Percentiles rank a stretch among this genome's conserved stretches.
Evolutionary conservation across 2,888 invertebrate genomes (phyloP).

Genomic region (Melanophora roralis): DNA sequence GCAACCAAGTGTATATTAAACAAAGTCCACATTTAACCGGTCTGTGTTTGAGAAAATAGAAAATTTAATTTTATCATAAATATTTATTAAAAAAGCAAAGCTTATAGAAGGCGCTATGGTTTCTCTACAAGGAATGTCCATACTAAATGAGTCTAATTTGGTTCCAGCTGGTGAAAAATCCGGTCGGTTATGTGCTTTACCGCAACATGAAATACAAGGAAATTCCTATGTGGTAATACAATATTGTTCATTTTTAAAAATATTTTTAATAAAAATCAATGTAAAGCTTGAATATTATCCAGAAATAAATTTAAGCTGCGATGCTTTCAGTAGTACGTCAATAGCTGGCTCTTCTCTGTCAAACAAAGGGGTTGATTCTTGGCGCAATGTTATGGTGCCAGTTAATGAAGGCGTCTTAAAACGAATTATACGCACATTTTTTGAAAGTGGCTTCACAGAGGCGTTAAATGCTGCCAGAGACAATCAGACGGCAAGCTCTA

Average conservation of each 20-base stretch:
- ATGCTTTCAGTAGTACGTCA: slow-evolving; percentile 80
- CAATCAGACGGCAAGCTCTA: slow-evolving; percentile 70
- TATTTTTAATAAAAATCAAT: slow-evolving; percentile 4
- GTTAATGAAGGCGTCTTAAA: slow-evolving; percentile 86
- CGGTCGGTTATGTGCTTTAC: slow-evolving; percentile 79
- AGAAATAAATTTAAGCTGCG: slow-evolving; percentile 82
- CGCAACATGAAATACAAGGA: slow-evolving; percentile 77
- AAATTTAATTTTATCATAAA: too few species aligned
- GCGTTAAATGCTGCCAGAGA: slow-evolving; percentile 82
- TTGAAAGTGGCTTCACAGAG: slow-evolving; percentile 85
- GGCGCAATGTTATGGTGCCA: slow-evolving; percentile 79
- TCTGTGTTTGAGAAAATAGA: not conserved
- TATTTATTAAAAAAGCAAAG: not conserved
- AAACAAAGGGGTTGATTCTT: slow-evolving; percentile 72
- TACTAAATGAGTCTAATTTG: slow-evolving; percentile 78
- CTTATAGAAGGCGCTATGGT: too few species aligned
- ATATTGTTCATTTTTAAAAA: not conserved
- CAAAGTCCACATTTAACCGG: not conserved
- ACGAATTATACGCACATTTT: slow-evolving; percentile 85
- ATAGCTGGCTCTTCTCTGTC: slow-evolving; percentile 68
- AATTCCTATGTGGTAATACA: slow-evolving; percentile 76
- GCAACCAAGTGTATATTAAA: not conserved
- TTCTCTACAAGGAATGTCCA: slow-evolving; percentile 79
- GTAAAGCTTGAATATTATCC: slow-evolving; percentile 82
- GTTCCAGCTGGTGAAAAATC: slow-evolving; percentile 81